Evolutionary conservation across 2,888 invertebrate species (phyloP).

Genomic region (Dynastes maya): DNA sequence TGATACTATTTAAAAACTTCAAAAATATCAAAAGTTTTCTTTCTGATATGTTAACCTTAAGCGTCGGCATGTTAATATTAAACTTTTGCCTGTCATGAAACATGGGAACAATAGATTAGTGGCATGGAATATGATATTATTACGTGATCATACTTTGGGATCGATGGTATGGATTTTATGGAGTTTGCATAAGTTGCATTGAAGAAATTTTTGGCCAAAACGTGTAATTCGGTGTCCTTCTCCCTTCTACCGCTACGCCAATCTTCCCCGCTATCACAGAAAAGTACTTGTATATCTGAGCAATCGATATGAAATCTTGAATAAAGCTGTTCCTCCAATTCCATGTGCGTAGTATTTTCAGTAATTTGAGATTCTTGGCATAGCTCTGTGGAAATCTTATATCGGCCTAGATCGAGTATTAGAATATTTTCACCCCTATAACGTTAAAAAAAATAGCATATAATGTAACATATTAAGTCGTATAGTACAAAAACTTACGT

Average conservation of each 20-base stretch:
- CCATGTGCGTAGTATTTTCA: constrained; percentile 87
- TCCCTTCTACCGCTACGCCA: constrained; percentile 83
- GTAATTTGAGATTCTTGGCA: constrained; percentile 79
- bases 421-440: constrained; percentile 80
- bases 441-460: neutral
- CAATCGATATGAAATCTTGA: constrained; percentile 83
- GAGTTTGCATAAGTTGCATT: constrained; percentile 65
- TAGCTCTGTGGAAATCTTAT: constrained; percentile 81
- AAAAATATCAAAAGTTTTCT: constrained; percentile 78
- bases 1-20: constrained; percentile 72
- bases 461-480: too few relatives aligned
- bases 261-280: constrained; percentile 77
- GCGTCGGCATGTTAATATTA: constrained; percentile 80
- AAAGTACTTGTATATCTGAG: constrained; percentile 78
- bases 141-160: constrained; percentile 64
- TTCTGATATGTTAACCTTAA: constrained; percentile 85
- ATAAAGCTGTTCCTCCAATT: constrained; percentile 85
- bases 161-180: constrained; percentile 62
- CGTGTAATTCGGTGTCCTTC: constrained; percentile 82
- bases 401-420: constrained; percentile 81
- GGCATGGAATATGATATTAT: neutral
- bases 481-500: constrained; percentile 70
- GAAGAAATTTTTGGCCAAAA: constrained; percentile 77
- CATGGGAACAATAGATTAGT: constrained; percentile 53
- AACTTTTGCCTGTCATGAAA: constrained; percentile 78